Evolutionary conservation across 1,140 invertebrate genomes (phyloP).

Genomic region (Macrobrachium nipponense): DNA sequence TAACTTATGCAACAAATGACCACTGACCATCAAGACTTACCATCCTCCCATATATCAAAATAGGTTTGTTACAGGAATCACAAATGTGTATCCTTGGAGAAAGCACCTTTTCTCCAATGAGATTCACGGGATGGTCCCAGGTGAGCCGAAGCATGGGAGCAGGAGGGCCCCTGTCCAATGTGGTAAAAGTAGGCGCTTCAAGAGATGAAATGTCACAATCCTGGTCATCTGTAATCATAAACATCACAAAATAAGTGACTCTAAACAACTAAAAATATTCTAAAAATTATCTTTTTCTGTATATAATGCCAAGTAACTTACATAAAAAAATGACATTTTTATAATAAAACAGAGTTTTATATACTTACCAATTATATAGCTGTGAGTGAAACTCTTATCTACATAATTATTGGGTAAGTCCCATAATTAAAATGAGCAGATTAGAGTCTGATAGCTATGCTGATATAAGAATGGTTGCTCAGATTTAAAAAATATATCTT

Average conservation of each 20-base stretch:
- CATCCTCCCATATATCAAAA: slow-evolving; percentile 95
- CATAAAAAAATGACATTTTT: too few relatives aligned
- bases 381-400: too few relatives aligned
- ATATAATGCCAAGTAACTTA: not conserved
- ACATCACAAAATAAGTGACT: too few relatives aligned
- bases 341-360: too few relatives aligned
- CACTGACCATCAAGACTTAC: slow-evolving; percentile 70
- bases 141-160: slow-evolving; percentile 87
- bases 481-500: too few relatives aligned
- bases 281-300: not conserved
- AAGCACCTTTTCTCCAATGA: slow-evolving; percentile 95
- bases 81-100: slow-evolving; percentile 97
- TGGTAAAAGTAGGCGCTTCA: slow-evolving; percentile 90
- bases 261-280: too few relatives aligned
- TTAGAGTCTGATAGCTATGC: too few relatives aligned
- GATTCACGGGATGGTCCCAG: slow-evolving; percentile 90
- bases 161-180: slow-evolving; percentile 85
- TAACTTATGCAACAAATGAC: too few relatives aligned
- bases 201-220: slow-evolving; percentile 90
- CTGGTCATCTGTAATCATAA: slow-evolving; percentile 77
- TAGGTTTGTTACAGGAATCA: slow-evolving; percentile 92
- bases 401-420: too few relatives aligned
- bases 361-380: too few relatives aligned
- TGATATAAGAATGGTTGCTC: too few relatives aligned
- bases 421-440: too few relatives aligned